Evolutionary conservation across 2,113 vertebrate genomes (phyloP).

Genomic region (Rhadina sibilatrix): DNA sequence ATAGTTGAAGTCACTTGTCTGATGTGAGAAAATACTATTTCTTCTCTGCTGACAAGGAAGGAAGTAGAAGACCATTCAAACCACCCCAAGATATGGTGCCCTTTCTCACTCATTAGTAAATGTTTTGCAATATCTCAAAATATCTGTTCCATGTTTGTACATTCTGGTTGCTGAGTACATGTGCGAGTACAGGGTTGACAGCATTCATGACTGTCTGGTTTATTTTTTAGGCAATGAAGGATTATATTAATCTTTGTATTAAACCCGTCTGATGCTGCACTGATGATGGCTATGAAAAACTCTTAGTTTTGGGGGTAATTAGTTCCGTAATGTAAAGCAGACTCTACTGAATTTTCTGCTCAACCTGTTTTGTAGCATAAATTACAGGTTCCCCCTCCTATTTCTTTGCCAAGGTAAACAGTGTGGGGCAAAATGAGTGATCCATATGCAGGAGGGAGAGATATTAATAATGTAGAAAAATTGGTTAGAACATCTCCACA

Average conservation of each 20-base stretch:
- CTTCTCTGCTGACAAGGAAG: not conserved
- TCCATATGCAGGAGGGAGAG: not conserved
- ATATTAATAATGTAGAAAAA: not conserved
- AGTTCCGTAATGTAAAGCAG: not conserved
- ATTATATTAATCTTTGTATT: not conserved
- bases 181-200: not conserved
- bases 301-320: not conserved
- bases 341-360: not conserved
- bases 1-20: not conserved
- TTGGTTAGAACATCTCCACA: not conserved
- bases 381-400: not conserved
- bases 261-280: not conserved
- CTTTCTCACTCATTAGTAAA: not conserved
- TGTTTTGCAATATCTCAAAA: not conserved
- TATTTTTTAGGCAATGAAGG: not conserved
- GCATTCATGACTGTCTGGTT: not conserved
- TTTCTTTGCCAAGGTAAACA: conserved; percentile 2
- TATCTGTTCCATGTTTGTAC: not conserved
- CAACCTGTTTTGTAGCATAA: not conserved
- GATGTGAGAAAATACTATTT: not conserved
- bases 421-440: not conserved
- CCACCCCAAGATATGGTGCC: not conserved
- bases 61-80: not conserved
- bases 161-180: not conserved
- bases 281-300: not conserved